These are phyloP conservation scores for Brachypterus glaber DNA, from an alignment of 2,888 invertebrate genomes.

Conservation along the genomic window DNA sequence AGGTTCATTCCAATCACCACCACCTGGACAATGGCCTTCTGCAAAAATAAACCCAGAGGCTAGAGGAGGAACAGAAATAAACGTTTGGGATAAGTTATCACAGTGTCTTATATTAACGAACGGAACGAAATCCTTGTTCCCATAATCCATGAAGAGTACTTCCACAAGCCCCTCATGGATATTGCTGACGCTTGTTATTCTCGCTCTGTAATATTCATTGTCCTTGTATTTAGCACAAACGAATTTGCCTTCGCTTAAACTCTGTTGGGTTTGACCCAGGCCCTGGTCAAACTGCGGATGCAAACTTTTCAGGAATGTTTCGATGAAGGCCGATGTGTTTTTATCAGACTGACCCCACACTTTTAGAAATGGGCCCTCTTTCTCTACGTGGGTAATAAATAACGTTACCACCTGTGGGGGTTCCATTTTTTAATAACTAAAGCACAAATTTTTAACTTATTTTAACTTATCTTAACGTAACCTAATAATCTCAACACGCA, in stretches of 20 bases:
- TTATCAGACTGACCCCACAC: slow-evolving; percentile 63
- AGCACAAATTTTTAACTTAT: too few relatives aligned
- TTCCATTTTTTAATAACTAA: slow-evolving; percentile 13
- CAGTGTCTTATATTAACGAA: slow-evolving; percentile 50
- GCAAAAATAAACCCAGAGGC: slow-evolving; percentile 53
- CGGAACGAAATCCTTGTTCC: slow-evolving; percentile 53
- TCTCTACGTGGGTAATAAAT: slow-evolving; percentile 57
- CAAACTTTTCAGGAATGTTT: slow-evolving; percentile 43
- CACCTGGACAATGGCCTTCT: slow-evolving; percentile 41
- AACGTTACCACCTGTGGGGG: slow-evolving; percentile 20
- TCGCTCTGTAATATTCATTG: slow-evolving; percentile 55
- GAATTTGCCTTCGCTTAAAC: slow-evolving; percentile 44
- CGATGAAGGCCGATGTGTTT: slow-evolving; percentile 47
- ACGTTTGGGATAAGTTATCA: slow-evolving; percentile 43
- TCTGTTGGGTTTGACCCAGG: slow-evolving; percentile 30
- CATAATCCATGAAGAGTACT: slow-evolving; percentile 61
- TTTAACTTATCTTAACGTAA: background rate
- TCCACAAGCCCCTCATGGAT: slow-evolving; percentile 48
- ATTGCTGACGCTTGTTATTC: slow-evolving; percentile 44
- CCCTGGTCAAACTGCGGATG: slow-evolving; percentile 43
- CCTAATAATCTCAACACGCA: slow-evolving; percentile 1
- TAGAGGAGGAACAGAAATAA: slow-evolving; percentile 44
- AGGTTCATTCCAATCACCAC: slow-evolving; percentile 44
- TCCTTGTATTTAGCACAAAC: slow-evolving; percentile 61
- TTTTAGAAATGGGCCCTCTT: slow-evolving; percentile 58